Conservation (phyloP, 2,113 vertebrate genomes). For the Gasterosteus nipponicus region DNA sequence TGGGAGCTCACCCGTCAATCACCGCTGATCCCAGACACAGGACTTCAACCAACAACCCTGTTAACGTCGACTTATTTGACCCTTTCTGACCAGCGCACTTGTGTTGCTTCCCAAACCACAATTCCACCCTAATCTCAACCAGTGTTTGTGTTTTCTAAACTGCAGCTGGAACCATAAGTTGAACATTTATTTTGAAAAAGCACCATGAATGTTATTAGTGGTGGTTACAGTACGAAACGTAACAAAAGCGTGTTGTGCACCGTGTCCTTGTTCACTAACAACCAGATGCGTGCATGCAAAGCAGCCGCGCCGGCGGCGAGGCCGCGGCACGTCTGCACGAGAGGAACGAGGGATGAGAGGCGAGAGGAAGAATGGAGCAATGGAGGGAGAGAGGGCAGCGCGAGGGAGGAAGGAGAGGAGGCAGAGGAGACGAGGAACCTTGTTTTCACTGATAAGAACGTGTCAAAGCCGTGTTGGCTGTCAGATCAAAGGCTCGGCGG, state of each 20-base stretch:
- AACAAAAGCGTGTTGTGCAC: neutral
- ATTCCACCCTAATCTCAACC: neutral
- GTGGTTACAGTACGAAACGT: too few relatives aligned
- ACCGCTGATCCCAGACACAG: too few relatives aligned
- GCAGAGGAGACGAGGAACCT: slow-evolving; percentile 50
- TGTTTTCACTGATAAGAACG: slow-evolving; percentile 62
- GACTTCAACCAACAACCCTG: neutral
- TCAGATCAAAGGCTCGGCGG: slow-evolving; percentile 70
- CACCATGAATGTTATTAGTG: neutral
- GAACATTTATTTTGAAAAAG: neutral
- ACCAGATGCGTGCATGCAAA: too few relatives aligned
- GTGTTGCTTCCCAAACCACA: neutral
- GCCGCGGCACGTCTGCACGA: slow-evolving; percentile 15
- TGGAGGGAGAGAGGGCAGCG: slow-evolving; percentile 43
- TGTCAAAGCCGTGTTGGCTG: slow-evolving; percentile 66
- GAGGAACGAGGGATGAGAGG: slow-evolving; percentile 1
- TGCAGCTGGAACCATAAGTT: too few relatives aligned
- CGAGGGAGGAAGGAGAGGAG: slow-evolving; percentile 8
- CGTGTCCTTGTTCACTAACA: neutral
- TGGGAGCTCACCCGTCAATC: slow-evolving; percentile 6
- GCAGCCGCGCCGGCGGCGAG: too few relatives aligned
- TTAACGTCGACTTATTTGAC: neutral
- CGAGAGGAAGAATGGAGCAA: slow-evolving; percentile 30
- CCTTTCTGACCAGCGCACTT: too few relatives aligned
- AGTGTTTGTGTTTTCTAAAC: too few relatives aligned